Conservation (phyloP, 2,113 vertebrate species). For the Leuciscus idus region DNA sequence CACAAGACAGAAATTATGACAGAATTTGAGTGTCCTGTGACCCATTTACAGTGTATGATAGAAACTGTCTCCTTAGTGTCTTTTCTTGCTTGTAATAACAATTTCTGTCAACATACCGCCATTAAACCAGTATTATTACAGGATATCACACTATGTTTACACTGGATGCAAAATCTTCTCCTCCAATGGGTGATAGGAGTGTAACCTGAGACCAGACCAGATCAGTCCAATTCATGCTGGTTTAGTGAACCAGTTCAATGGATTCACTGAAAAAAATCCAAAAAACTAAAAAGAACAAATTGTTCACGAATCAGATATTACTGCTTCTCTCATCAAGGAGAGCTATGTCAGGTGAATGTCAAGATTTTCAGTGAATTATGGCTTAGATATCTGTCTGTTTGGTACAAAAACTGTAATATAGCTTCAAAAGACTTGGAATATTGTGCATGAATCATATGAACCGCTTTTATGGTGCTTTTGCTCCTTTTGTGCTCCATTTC, state of each 20-base stretch:
- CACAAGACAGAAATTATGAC: not conserved
- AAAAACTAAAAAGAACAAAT: not conserved
- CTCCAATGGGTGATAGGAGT: not conserved
- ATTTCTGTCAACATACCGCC: not conserved
- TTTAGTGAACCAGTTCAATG: not conserved
- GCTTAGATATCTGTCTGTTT: not conserved
- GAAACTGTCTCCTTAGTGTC: not conserved
- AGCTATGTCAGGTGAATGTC: not conserved
- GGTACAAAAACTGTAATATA: not conserved
- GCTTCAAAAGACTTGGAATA: not conserved
- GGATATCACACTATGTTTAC: not conserved
- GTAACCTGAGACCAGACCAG: not conserved
- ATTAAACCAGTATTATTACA: slow-evolving; percentile 26
- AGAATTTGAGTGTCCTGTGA: not conserved
- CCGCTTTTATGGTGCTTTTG: not conserved
- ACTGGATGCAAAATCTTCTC: not conserved
- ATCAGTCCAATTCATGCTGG: not conserved
- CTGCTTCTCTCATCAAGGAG: not conserved
- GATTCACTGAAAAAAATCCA: not conserved
- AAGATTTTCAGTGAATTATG: not conserved
- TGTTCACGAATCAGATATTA: not conserved
- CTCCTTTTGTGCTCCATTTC: not conserved
- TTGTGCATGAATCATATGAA: not conserved
- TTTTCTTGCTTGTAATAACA: not conserved
- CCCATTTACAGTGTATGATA: not conserved